A percentile compares a stretch with the other conserved stretches of the same genome.
Conservation (phyloP, 37 sponge, comb jelly and placozoan genomes). For the Amphimedon queenslandica region DNA sequence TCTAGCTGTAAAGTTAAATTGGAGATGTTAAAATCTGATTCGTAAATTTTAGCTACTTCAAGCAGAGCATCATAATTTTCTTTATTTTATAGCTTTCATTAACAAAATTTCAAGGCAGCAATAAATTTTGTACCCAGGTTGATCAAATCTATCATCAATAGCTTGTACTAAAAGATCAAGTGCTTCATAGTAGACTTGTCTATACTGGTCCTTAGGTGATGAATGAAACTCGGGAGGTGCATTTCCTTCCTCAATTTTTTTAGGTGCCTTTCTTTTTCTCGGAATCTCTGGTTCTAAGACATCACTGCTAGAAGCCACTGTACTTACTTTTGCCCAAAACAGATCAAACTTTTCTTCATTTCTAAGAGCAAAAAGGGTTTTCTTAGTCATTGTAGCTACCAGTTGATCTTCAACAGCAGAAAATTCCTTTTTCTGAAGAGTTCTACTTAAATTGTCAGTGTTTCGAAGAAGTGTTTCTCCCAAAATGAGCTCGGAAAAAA, state of each 20-base stretch:
- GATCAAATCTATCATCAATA: conserved; percentile 6
- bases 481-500: conserved; percentile 19
- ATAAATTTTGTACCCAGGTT: conserved; percentile 9
- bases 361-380: conserved; percentile 15
- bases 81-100: not conserved
- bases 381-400: conserved; percentile 20
- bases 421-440: conserved; percentile 19
- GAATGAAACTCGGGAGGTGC: not conserved
- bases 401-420: conserved; percentile 46
- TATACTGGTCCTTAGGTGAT: not conserved
- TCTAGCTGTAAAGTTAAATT: no score
- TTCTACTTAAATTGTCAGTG: conserved; percentile 51
- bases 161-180: conserved; percentile 3
- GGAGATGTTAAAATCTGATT: no score
- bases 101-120: not conserved
- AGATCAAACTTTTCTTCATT: conserved; percentile 17
- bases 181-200: conserved; percentile 22
- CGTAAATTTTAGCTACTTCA: no score
- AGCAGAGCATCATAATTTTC: not conserved
- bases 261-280: not conserved
- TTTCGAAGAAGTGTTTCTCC: conserved; percentile 1
- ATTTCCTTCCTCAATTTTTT: not conserved
- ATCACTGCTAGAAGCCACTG: not conserved
- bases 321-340: conserved; percentile 2
- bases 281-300: conserved; percentile 2